These are phyloP conservation scores for Etheostoma cragini DNA, from an alignment of 2,113 vertebrate species.

Conservation along the genomic window DNA sequence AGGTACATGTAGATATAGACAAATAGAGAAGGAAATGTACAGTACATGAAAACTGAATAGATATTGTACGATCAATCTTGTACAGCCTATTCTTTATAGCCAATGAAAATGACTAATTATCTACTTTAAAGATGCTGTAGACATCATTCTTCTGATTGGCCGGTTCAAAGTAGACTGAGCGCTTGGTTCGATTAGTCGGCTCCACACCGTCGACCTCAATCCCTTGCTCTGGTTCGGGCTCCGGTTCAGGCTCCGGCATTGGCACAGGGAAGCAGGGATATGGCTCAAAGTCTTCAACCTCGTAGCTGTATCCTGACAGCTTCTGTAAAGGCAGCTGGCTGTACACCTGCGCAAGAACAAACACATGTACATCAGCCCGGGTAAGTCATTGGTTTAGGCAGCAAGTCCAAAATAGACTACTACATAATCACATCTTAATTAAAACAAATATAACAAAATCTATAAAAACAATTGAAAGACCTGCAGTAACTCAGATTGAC, in stretches of 20 bases:
- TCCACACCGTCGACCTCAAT: not conserved
- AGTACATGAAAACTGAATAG: too few relatives aligned
- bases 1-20: not conserved
- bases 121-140: slow-evolving; percentile 79
- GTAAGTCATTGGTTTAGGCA: not conserved
- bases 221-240: not conserved
- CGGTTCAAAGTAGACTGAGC: not conserved
- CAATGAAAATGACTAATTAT: not conserved
- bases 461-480: not conserved
- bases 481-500: too few relatives aligned
- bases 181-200: not conserved
- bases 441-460: not conserved
- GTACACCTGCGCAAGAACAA: slow-evolving; percentile 80
- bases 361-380: not conserved
- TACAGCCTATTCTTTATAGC: not conserved
- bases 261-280: slow-evolving; percentile 37
- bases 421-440: not conserved
- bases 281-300: slow-evolving; percentile 43
- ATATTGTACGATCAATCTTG: not conserved
- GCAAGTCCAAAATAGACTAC: too few relatives aligned
- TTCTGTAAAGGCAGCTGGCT: slow-evolving; percentile 78
- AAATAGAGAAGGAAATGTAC: not conserved
- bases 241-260: not conserved
- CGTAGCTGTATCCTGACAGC: slow-evolving; percentile 77
- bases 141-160: slow-evolving; percentile 55